These are phyloP conservation scores for Channa maculata DNA, from an alignment of 2,113 vertebrate genomes.

Conservation along the genomic window DNA sequence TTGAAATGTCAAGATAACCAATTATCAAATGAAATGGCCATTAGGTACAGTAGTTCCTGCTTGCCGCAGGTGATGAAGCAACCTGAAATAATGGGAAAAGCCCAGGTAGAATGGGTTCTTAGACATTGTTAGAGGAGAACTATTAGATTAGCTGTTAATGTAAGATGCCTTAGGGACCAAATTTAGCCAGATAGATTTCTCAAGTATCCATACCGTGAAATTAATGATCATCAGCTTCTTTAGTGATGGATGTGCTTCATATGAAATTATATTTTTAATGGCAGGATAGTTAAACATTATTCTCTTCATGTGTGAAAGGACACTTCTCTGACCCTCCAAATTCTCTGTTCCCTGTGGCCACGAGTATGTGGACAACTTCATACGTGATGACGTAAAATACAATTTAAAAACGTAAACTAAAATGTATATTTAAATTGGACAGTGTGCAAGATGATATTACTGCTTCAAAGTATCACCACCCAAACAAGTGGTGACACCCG, in stretches of 20 bases:
- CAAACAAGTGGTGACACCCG: no score
- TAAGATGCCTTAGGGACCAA: constrained; percentile 39
- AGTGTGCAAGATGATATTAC: no score
- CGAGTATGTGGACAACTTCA: background rate
- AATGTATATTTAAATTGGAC: no score
- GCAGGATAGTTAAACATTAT: constrained; percentile 5
- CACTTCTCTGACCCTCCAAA: background rate
- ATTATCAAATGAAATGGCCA: constrained; percentile 84
- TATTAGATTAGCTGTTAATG: constrained; percentile 66
- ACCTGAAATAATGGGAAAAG: constrained; percentile 72
- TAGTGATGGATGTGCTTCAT: constrained; percentile 33
- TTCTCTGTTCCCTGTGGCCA: background rate
- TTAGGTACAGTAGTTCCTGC: constrained; percentile 66
- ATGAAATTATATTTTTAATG: constrained; percentile 24
- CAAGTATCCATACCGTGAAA: constrained; percentile 41
- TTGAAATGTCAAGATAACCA: constrained; percentile 86
- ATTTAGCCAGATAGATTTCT: constrained; percentile 50
- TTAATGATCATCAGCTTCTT: constrained; percentile 29
- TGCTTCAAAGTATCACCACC: no score
- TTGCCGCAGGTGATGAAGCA: constrained; percentile 77
- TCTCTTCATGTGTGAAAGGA: constrained; percentile 15
- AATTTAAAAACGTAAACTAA: no score
- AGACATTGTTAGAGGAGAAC: constrained; percentile 52
- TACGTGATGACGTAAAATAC: no score
- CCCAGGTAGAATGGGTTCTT: constrained; percentile 50